Evolutionary conservation across 2,113 vertebrate genomes (phyloP), one percentile per base, ranked within the genome.

Genomic region (Thamnaconus septentrionalis): DNA sequence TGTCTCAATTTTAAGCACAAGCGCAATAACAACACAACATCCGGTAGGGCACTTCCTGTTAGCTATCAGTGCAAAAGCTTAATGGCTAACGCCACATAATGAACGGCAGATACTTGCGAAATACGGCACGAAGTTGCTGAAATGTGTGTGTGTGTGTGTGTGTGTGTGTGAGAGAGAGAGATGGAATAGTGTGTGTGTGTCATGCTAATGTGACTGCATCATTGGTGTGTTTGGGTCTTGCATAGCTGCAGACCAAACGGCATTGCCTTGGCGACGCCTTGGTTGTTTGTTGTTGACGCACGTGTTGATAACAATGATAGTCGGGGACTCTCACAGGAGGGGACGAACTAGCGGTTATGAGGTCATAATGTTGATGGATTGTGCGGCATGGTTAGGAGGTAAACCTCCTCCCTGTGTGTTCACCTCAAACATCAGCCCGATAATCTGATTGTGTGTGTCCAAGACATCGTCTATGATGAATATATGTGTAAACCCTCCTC

Each of bases 281-380:
- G 18, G 18, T 31, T 31, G 18, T 31, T 31, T 6, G 8, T 40
- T 40, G 9, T 4, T 43, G 48, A 39, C 5, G 48, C 3, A 11
- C 9, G n/a, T 50, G 48, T 5, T 50, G 48, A n/a, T 50, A n/a
- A 70, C 7, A 11, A 52, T 1, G 46, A 64, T 66, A 31, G 18
- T 31, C 2, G 18, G 18, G 18, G 18, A 31, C 1, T 31, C 18
- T 31, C 18, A 31, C 18, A 31, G 18, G 18, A 31, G 18, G 55
- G 57, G 58, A 61, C 71, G 42, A 53, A 7, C 55, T 3, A 56
- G 70, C 75, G 65, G 77, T 69, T 47, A 66, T 69, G 59, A 48
- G 51, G 63, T 69, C 69, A 69, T 84, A 80, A 80, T 64, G 50
- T 82, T 79, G 75, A 84, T 59, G 51, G 75, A 84, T 79, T 6